These are phyloP conservation scores for Trichomalopsis sarcophagae DNA, from an alignment of 1,140 invertebrate genomes.

Conservation along the genomic window DNA sequence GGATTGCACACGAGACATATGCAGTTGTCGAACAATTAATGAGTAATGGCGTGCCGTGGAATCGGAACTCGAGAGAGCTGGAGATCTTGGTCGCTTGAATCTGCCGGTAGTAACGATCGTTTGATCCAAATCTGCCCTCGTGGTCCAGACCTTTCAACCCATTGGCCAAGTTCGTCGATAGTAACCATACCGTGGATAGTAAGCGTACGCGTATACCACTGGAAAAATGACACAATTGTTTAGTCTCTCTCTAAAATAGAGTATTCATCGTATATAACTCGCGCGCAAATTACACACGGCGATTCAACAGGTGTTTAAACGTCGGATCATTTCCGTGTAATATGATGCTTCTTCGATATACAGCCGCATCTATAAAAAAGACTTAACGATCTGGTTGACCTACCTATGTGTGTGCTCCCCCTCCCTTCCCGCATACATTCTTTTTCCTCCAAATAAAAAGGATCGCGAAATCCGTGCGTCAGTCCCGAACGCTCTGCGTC, in stretches of 20 bases:
- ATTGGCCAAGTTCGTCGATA: slow-evolving; percentile 22
- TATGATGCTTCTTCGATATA: too few relatives aligned
- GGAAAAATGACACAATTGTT: slow-evolving; percentile 45
- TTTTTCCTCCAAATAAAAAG: not conserved
- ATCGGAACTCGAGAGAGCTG: not conserved
- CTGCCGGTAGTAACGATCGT: too few relatives aligned
- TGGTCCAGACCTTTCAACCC: slow-evolving; percentile 3
- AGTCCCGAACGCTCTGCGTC: slow-evolving; percentile 5
- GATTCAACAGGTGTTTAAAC: too few relatives aligned
- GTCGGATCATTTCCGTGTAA: too few relatives aligned
- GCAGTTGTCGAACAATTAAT: not conserved
- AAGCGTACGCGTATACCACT: slow-evolving; percentile 58
- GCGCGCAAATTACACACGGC: too few relatives aligned
- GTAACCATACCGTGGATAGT: slow-evolving; percentile 40
- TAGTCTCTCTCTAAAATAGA: not conserved
- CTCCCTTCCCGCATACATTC: not conserved
- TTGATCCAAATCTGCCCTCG: too few relatives aligned
- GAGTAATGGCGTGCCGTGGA: not conserved
- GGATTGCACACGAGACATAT: not conserved
- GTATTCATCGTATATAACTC: too few relatives aligned
- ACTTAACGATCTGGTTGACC: too few relatives aligned
- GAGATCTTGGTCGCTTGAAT: not conserved
- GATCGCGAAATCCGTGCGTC: not conserved
- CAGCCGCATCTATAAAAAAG: too few relatives aligned
- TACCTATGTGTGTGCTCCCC: too few relatives aligned